Percentiles rank a stretch among this genome's conserved stretches.
These are phyloP conservation scores for Cinclus mexicanus DNA, from an alignment of 2,113 vertebrate genomes.

Conservation along the genomic window DNA sequence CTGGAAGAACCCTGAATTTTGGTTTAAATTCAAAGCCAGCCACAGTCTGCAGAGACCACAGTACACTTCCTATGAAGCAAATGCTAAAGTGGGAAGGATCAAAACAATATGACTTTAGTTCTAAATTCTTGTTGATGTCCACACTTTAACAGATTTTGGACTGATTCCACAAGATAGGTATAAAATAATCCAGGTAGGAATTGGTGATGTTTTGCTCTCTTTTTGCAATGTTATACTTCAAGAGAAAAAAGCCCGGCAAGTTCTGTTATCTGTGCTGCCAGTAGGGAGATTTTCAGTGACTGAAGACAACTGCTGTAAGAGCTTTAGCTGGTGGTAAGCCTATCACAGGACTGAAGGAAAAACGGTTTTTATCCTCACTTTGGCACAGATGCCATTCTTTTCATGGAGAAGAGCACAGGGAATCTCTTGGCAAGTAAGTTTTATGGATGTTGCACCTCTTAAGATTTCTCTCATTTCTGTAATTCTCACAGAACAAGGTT, in stretches of 20 bases:
- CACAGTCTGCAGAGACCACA: accelerated
- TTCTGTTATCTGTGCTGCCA: background rate
- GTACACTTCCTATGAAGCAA: background rate
- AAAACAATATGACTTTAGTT: background rate
- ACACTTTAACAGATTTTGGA: background rate
- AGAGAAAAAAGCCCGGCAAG: background rate
- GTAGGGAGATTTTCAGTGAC: background rate
- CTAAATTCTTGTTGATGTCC: background rate
- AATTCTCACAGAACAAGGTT: background rate
- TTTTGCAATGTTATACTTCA: background rate
- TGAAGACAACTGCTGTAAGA: background rate
- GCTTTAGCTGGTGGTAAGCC: background rate
- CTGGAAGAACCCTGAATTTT: background rate
- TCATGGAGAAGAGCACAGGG: background rate
- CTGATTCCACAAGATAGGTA: background rate
- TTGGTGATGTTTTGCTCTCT: background rate
- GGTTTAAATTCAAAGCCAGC: background rate
- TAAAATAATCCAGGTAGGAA: background rate
- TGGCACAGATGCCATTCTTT: background rate
- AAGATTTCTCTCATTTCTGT: background rate
- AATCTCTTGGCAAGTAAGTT: background rate
- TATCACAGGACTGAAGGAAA: background rate
- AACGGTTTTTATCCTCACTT: background rate
- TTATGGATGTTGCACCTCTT: background rate
- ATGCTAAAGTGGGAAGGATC: background rate